These are phyloP conservation scores for Leontocebus nigricollis DNA, from an alignment of 2,797 vertebrate species.

Conservation along the genomic window DNA sequence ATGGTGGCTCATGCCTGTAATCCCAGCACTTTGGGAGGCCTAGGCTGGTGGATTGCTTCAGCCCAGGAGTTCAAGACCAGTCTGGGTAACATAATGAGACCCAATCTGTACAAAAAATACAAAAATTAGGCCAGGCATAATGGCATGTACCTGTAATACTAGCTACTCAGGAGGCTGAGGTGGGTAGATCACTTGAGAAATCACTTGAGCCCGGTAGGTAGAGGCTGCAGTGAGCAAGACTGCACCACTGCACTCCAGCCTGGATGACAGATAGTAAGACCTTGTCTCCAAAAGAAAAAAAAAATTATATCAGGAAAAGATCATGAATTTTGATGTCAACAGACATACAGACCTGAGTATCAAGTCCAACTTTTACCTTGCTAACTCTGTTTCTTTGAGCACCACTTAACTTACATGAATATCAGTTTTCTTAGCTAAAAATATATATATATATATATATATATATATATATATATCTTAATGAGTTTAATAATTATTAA, in stretches of 20 bases:
- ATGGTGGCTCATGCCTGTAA: neutral
- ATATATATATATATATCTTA: neutral
- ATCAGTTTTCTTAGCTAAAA: neutral
- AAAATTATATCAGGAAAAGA: neutral
- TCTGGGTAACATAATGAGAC: neutral
- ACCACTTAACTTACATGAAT: neutral
- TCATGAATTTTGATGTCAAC: neutral
- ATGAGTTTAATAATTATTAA: constrained; percentile 6
- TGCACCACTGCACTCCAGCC: neutral
- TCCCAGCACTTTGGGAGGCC: neutral
- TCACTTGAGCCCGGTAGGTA: neutral
- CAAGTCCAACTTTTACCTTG: neutral
- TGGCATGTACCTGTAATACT: neutral
- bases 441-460: too few species aligned
- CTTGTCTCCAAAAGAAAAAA: neutral
- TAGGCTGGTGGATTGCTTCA: neutral
- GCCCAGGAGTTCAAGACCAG: neutral
- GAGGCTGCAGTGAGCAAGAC: neutral
- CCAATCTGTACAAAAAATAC: neutral
- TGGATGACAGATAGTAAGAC: neutral
- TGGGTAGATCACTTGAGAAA: neutral
- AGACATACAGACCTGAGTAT: neutral
- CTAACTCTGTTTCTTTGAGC: neutral
- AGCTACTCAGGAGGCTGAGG: neutral
- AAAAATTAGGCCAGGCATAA: neutral